A percentile compares a stretch with the other conserved stretches of the same genome.
phyloP scores from a whole-genome alignment of 2,113 vertebrate species.

The Toxostoma redivivum region DNA sequence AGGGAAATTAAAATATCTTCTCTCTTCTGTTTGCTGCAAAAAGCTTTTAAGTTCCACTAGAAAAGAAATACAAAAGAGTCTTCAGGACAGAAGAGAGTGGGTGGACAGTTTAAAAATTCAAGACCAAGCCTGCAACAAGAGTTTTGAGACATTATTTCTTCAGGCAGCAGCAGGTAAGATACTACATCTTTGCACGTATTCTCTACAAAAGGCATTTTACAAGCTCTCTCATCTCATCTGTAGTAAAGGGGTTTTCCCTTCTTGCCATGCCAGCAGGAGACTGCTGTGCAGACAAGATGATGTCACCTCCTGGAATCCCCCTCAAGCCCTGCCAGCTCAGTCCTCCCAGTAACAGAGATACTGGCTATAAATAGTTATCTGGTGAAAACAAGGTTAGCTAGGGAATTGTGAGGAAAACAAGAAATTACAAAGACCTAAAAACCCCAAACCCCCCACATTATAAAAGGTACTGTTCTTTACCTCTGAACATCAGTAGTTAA shows the following conservation, averaged over 20 bases:
- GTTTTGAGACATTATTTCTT: not conserved
- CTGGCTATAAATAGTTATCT: constrained; percentile 63
- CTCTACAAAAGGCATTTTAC: constrained; percentile 6
- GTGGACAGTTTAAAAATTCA: constrained; percentile 1
- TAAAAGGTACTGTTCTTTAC: not conserved
- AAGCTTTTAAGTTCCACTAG: constrained; percentile 19
- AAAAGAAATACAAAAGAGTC: not conserved
- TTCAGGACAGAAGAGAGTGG: not conserved
- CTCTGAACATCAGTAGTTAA: not conserved
- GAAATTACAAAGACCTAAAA: not conserved
- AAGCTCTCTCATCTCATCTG: not conserved
- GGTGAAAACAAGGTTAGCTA: constrained; percentile 36
- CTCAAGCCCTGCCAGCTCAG: constrained; percentile 60
- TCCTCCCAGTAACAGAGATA: constrained; percentile 43
- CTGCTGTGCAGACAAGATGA: constrained; percentile 40
- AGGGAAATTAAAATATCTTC: not conserved
- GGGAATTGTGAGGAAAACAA: constrained; percentile 1
- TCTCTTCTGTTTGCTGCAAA: not conserved
- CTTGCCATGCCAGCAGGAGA: constrained; percentile 12
- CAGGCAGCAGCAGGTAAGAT: not conserved
- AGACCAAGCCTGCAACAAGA: not conserved
- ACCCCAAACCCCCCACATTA: not conserved
- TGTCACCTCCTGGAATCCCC: constrained; percentile 72
- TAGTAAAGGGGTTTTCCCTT: constrained; percentile 3
- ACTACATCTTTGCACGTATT: not conserved